Conservation (phyloP, 2,113 vertebrate genomes). For the Uropsilus gracilis region DNA sequence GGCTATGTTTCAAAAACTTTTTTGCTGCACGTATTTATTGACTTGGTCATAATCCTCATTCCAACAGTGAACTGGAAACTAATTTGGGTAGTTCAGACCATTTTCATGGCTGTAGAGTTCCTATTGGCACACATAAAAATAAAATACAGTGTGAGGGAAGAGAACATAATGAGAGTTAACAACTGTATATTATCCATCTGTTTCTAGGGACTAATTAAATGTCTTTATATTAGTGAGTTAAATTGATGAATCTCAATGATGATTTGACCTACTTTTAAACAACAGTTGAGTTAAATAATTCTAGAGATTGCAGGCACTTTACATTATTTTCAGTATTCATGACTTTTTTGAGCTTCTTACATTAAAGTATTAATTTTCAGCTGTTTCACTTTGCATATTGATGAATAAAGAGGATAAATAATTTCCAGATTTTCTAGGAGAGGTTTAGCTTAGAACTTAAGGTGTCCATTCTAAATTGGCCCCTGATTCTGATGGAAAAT, state of each 20-base stretch:
- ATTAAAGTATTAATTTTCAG: not conserved
- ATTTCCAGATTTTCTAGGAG: not conserved
- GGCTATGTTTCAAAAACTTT: not conserved
- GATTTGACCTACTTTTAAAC: constrained; percentile 50
- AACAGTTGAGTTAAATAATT: constrained; percentile 30
- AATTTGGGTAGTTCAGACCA: not conserved
- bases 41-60: not conserved
- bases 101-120: constrained; percentile 15
- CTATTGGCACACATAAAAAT: constrained; percentile 57
- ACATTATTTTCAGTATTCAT: not conserved
- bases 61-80: not conserved
- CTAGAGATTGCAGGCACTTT: not conserved
- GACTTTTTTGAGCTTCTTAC: not conserved
- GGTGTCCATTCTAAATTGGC: not conserved
- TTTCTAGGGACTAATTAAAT: constrained; percentile 46
- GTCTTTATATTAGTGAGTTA: constrained; percentile 28
- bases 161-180: constrained; percentile 13
- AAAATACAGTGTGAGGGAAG: constrained; percentile 24
- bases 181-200: constrained; percentile 44
- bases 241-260: constrained; percentile 48
- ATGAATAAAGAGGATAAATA: not conserved
- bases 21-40: not conserved
- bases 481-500: not conserved
- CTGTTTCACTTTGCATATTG: not conserved
- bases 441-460: not conserved